A percentile compares a stretch with the other conserved stretches of the same genome.
phyloP scores from a whole-genome alignment of 2,888 invertebrate genomes.

The Calliscelio sp. region DNA sequence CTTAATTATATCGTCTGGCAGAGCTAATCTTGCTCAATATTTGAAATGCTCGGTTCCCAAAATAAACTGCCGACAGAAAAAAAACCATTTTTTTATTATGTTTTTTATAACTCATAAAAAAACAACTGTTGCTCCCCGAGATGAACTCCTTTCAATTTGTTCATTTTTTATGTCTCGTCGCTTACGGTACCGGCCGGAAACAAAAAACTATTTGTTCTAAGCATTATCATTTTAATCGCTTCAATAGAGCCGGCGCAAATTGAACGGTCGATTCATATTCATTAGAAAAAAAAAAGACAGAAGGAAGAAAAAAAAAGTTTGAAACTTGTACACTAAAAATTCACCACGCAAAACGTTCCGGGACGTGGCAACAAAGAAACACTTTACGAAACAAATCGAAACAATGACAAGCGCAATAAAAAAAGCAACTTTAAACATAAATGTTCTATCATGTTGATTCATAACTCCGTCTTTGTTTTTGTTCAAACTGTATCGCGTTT shows the following conservation, averaged over 20 bases:
- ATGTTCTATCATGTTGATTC: constrained; percentile 51
- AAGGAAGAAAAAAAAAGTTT: too few species aligned
- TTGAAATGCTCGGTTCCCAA: not conserved
- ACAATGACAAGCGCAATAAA: constrained; percentile 42
- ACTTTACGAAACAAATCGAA: constrained; percentile 42
- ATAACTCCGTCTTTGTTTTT: constrained; percentile 50
- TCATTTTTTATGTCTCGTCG: not conserved
- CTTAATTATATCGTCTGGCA: not conserved
- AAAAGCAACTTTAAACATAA: constrained; percentile 48
- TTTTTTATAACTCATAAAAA: constrained; percentile 18
- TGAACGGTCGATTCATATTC: constrained; percentile 5
- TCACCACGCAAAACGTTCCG: too few species aligned
- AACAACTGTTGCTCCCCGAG: constrained; percentile 31
- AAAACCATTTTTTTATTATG: not conserved
- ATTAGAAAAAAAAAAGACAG: constrained; percentile 19
- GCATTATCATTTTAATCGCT: constrained; percentile 17
- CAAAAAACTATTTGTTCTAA: constrained; percentile 1
- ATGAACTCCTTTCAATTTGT: constrained; percentile 5
- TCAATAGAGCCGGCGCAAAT: too few species aligned
- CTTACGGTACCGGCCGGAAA: not conserved
- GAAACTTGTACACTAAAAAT: constrained; percentile 35
- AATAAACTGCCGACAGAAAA: constrained; percentile 5
- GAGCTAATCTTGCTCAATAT: not conserved
- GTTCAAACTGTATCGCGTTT: constrained; percentile 32
- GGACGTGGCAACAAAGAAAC: constrained; percentile 37